Conservation (phyloP, 2,113 vertebrate genomes). For the Microtus richardsoni region DNA sequence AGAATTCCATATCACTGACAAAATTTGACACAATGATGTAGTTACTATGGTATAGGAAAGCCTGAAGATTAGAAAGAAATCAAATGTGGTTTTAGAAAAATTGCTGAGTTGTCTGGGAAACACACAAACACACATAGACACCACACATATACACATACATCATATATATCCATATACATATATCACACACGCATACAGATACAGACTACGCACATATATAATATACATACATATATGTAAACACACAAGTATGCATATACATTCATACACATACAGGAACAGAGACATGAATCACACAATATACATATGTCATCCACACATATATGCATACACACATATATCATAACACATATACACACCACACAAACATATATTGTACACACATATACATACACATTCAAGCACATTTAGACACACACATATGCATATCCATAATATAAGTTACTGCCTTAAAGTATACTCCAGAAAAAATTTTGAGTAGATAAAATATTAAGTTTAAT, state of each 20-base stretch:
- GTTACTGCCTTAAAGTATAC: background rate
- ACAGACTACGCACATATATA: background rate
- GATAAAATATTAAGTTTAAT: background rate
- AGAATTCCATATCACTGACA: background rate
- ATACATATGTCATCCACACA: background rate
- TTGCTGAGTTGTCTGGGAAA: background rate
- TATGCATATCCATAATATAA: background rate
- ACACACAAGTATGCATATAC: background rate
- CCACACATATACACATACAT: background rate
- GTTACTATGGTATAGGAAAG: background rate
- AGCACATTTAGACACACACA: background rate
- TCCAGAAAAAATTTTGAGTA: conserved; percentile 2
- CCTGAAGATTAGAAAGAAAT: background rate
- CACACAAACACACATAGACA: background rate
- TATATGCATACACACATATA: background rate
- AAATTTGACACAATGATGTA: background rate
- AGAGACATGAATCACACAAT: background rate
- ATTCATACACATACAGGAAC: background rate
- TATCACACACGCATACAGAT: too few relatives aligned
- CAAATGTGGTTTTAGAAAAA: background rate
- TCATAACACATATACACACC: background rate
- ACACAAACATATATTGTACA: background rate
- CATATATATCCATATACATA: background rate
- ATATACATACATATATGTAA: too few relatives aligned
- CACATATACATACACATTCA: background rate